Base-by-base conservation (phyloP, 2,113 vertebrate genomes). In the Pseudolaguvia tuberculata region DNA sequence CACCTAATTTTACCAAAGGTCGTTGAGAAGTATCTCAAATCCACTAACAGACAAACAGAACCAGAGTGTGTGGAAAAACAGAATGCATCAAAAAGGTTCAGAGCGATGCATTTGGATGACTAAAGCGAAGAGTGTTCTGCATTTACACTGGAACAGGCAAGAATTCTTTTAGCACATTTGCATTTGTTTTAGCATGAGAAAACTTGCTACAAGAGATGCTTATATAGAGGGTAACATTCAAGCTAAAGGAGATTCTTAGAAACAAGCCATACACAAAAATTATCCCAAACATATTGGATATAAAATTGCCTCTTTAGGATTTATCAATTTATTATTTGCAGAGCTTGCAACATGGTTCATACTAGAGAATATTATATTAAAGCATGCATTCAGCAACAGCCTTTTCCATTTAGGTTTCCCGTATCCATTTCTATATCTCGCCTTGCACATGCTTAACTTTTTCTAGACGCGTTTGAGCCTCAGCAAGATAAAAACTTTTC, bases 1-100 rank as follows among this genome's bases (percentile, higher is more conserved):
- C n/a, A n/a, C n/a, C 31, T 52, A 45, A 76, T 70, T 70, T 76
- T 52, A 76, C 66, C 59, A 61, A n/a, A 52, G 55, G 27, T 15
- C 45, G 18, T 29, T 58, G 73, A 75, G 67, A 75, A 57, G 23
- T n/a, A 58, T 51, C 61, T 68, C 55, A 5, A 21, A 23, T 39
- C 29, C 50, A 21, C 17, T 23, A 42, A 67, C 51, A n/a, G 56
- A 39, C 42, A 13, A 42, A 51, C 25, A 21, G 14, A 53, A 15
- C 10, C 12, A 27, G 61, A 45, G 47, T 12, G 25, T 6, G n/a
- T n/a, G n/a, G n/a, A n/a, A 58, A 35, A 7, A 50, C 8, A 4
- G 15, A 66, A 11, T 31, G 52, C 53, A 3, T 1, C n/a, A 17
- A 4, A 4, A 71, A 39, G 35, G 58, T 10, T 14, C 58, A 18